phyloP scores from a whole-genome alignment of 2,113 vertebrate genomes.

The Passer domesticus region DNA sequence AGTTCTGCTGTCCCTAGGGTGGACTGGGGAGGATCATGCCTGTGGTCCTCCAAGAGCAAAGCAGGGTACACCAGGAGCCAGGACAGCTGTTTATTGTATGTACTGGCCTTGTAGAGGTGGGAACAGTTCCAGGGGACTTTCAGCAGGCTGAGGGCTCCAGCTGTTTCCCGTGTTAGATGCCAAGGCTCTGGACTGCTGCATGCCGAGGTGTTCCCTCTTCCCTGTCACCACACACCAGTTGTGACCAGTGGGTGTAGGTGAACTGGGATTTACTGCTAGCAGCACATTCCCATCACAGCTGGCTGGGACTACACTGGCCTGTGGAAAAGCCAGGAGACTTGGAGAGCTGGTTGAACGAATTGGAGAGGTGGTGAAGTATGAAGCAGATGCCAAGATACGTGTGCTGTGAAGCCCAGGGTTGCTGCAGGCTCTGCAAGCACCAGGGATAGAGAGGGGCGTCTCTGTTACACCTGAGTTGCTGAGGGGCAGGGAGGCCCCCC shows the following conservation, averaged over 20 bases:
- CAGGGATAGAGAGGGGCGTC: neutral
- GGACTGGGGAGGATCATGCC: neutral
- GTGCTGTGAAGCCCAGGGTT: neutral
- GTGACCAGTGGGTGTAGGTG: neutral
- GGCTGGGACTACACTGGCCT: neutral
- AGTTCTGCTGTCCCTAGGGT: neutral
- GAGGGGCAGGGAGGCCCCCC: neutral
- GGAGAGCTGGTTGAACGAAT: neutral
- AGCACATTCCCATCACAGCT: neutral
- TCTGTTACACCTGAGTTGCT: neutral
- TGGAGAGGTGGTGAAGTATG: neutral
- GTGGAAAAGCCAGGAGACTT: neutral
- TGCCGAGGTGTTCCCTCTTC: neutral
- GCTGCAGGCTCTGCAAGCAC: neutral
- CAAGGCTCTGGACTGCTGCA: neutral
- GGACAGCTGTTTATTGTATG: neutral
- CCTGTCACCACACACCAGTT: neutral
- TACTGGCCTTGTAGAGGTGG: neutral
- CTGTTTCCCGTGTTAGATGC: neutral
- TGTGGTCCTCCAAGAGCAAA: neutral
- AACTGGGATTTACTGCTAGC: neutral
- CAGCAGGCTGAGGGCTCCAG: neutral
- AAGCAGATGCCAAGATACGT: neutral
- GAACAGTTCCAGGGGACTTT: neutral
- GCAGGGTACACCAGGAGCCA: neutral